Evolutionary conservation across 2,888 invertebrate genomes (phyloP).

Genomic region (Chloromyia formosa): DNA sequence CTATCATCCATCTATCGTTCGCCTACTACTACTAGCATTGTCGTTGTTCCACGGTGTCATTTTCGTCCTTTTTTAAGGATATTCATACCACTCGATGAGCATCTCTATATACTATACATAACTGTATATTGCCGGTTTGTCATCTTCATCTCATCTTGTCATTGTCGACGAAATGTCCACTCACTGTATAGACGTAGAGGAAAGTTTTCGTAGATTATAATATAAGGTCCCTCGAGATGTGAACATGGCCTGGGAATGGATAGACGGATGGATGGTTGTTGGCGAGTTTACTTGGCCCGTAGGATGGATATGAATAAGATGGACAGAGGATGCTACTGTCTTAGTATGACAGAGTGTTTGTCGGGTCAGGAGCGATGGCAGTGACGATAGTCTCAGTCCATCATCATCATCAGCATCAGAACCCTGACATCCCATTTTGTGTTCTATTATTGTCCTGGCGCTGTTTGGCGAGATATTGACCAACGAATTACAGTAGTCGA

Average conservation of each 20-base stretch:
- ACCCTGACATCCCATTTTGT: constrained; percentile 20
- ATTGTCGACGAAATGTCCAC: constrained; percentile 29
- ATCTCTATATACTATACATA: not conserved
- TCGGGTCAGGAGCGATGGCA: constrained; percentile 41
- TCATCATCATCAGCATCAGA: constrained; percentile 33
- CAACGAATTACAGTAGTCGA: not conserved
- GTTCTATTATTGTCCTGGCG: not conserved
- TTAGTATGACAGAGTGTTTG: constrained; percentile 43
- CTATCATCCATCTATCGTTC: not conserved
- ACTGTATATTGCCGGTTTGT: constrained; percentile 29
- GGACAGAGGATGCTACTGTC: constrained; percentile 31
- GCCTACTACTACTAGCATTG: constrained; percentile 12
- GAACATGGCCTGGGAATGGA: constrained; percentile 15
- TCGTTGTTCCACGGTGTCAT: constrained; percentile 23
- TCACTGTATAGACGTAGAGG: not conserved
- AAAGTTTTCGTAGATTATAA: constrained; percentile 40
- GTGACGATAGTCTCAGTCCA: constrained; percentile 37
- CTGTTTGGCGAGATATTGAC: not conserved
- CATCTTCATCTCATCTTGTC: constrained; percentile 41
- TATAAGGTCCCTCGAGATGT: constrained; percentile 38
- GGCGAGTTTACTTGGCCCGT: not conserved
- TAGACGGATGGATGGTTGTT: constrained; percentile 29
- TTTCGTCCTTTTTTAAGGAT: constrained; percentile 30
- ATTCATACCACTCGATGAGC: constrained; percentile 18
- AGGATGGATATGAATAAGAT: constrained; percentile 4